Percentiles rank a stretch among this genome's conserved stretches.
These are phyloP conservation scores for Leptopterna dolabrata DNA, from an alignment of 2,888 invertebrate genomes.

Conservation along the genomic window DNA sequence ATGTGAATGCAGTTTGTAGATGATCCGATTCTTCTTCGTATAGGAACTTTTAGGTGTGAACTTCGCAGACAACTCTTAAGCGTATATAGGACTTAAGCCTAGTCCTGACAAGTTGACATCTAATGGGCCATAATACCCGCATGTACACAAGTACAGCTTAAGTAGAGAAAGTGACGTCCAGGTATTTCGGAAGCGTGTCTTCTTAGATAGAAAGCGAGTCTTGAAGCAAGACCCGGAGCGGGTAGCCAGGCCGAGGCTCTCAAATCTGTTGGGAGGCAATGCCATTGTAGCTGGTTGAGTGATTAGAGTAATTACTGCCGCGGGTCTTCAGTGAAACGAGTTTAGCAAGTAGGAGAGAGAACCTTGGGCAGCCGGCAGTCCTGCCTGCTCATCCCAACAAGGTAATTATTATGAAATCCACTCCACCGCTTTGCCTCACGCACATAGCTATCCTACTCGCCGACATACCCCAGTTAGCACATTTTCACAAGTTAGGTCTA, in stretches of 20 bases:
- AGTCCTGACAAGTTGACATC: background rate
- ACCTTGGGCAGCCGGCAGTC: background rate
- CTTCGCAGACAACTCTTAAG: no score
- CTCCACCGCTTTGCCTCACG: background rate
- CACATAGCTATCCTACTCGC: background rate
- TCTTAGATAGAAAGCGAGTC: background rate
- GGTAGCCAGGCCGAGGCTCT: background rate
- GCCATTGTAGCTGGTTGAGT: background rate
- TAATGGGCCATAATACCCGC: background rate
- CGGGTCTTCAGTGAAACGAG: background rate
- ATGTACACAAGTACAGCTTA: background rate
- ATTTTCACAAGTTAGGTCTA: no score
- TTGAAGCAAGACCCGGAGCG: background rate
- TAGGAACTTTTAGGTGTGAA: no score
- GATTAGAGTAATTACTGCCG: conserved; percentile 2
- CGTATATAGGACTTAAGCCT: no score
- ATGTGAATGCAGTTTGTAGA: no score
- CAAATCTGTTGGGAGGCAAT: background rate
- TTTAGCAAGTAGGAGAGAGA: background rate
- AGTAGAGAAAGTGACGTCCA: background rate
- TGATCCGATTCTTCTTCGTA: no score
- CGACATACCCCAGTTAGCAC: background rate
- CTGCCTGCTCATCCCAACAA: conserved; percentile 3
- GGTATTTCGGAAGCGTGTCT: background rate
- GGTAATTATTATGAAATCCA: background rate